Base-by-base conservation (phyloP, 2,113 vertebrate species). In the Chloroceryle aenea region DNA sequence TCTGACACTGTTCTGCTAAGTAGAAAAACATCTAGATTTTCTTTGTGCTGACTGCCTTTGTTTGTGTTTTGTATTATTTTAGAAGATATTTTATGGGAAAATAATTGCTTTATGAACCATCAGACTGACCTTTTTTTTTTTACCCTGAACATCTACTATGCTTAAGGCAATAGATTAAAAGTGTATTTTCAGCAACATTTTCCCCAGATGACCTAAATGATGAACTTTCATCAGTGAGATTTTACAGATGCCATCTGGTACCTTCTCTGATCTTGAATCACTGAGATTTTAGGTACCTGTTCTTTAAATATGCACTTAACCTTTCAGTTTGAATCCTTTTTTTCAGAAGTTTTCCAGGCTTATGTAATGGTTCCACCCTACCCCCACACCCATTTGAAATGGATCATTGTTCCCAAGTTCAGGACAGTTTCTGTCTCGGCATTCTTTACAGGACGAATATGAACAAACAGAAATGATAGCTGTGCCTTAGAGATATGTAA, bases 221-320 rank as follows among this genome's bases (percentile, higher is more conserved):
- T 75, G 80, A 92, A 87, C 53, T 89, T 95, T 61, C 30, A 12
- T 30, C 74, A 76, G 27, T 36, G 61, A 73, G 79, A 82, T 87
- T 91, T 93, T 96, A 29, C 40, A 69, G 48, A 87, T 89, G 56
- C 87, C 84, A 94, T 89, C 84, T 95, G 93, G 69, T 85, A 73
- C 25, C 80, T 87, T 22, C 61, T 91, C 62, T 95, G 89, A 85
- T 89, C 42, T 78, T 71, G n/a, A 92, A 85, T 84, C 30, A 40
- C 10, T 79, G 69, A 67, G 40, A 75, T 78, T 75, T 92, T 79
- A 43, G 47, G 38, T 68, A 62, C 56, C 34, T 68, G 38, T 30
- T 86, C 43, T 36, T 93, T 85, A 91, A 90, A 86, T 87, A 71
- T 26, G 4, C 12, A 74, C 68, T 85, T 87, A 61, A 75, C 62